Percentiles rank a stretch among this genome's conserved stretches.
phyloP scores from a whole-genome alignment of 2,113 vertebrate genomes.

The Parus major region DNA sequence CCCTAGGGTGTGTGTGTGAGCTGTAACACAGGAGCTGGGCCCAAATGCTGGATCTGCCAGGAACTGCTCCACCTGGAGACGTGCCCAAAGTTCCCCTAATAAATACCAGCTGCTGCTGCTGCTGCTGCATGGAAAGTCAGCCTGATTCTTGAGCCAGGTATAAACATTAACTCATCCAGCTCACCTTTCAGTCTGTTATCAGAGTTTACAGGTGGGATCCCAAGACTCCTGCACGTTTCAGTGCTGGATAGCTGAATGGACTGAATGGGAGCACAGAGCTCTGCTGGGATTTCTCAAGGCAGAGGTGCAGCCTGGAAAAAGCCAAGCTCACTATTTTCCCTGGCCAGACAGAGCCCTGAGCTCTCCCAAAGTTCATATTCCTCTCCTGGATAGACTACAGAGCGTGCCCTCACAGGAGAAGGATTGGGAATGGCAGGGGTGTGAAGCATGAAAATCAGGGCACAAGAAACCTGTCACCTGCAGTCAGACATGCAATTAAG shows the following conservation, averaged over 20 bases:
- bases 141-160: not conserved
- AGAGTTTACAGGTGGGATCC: not conserved
- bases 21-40: not conserved
- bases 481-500: not conserved
- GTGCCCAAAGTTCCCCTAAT: not conserved
- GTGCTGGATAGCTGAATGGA: not conserved
- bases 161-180: not conserved
- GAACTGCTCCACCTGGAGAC: not conserved
- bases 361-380: not conserved
- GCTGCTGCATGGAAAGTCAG: not conserved
- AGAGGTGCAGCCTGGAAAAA: not conserved
- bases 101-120: slow-evolving; percentile 12
- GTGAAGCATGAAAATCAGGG: not conserved
- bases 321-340: not conserved
- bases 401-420: not conserved
- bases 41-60: not conserved
- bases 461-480: not conserved
- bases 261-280: not conserved
- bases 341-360: not conserved
- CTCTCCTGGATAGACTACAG: not conserved
- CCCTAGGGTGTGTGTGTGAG: not conserved
- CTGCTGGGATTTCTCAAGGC: not conserved
- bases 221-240: not conserved
- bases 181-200: not conserved
- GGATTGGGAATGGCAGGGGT: not conserved